Evolutionary conservation across 2,888 invertebrate species (phyloP), one percentile per base, ranked within the genome.

Genomic region (Tiliacea aurago): DNA sequence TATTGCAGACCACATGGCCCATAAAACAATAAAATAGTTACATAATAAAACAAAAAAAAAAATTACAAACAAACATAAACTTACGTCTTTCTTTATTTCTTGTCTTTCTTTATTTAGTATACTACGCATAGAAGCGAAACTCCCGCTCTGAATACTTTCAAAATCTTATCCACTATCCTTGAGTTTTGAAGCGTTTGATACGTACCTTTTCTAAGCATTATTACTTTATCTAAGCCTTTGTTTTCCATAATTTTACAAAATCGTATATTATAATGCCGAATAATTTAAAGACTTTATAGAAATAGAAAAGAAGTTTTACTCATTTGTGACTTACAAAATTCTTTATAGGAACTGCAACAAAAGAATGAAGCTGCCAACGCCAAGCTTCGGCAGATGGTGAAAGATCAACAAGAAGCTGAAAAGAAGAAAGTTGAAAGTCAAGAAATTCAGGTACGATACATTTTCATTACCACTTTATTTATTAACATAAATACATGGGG

Each of bases 351-450:
- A 94, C 94, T 99, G 37, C 99, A 99, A 97, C 98, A 99, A 58
- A 99, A 99, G 96, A 99, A 99, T 92, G 99, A 99, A 92, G 99
- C 99, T 4, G 99, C 99, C 68, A 99, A 99, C 94, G 98, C 99
- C n/a, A 99, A 99, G 95, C 97, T 99, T 66, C 98, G 99, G 85
- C 99, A 99, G 94, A 99, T 99, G 99, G 98, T 99, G 64, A 99
- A 99, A 96, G 99, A 99, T 95, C 99, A 99, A 93, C 99, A 99
- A 91, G 99, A 99, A 94, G 99, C 99, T 3, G 99, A 99, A 93
- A 99, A 99, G 96, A 99, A 99, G 95, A 99, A 99, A 94, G 98
- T 99, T 53, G 99, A 99, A 90, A 99, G 99, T 89, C 99, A 99
- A 93, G 99, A 99, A 92, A 99, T 99, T 91, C 99, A 99, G 95